phyloP scores from a whole-genome alignment of 1,140 invertebrate species.

The Scaptomyza graminum region DNA sequence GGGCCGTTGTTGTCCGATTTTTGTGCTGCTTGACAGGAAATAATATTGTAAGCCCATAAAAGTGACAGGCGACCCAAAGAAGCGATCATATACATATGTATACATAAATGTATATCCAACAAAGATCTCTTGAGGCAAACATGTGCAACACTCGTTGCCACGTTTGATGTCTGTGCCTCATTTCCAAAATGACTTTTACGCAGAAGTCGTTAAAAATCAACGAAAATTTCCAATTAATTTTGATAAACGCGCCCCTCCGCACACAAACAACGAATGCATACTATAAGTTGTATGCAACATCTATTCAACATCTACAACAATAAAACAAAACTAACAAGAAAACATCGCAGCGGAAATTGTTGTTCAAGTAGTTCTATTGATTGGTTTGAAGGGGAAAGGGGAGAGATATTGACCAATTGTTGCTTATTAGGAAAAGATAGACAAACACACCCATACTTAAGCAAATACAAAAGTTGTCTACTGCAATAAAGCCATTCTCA shows the following conservation, averaged over 20 bases:
- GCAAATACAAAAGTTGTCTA: constrained; percentile 31
- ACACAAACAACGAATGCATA: constrained; percentile 24
- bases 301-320: constrained; percentile 10
- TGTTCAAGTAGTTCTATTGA: constrained; percentile 56
- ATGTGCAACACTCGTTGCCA: constrained; percentile 57
- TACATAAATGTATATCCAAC: background rate
- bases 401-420: constrained; percentile 59
- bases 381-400: constrained; percentile 25
- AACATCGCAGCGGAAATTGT: constrained; percentile 66
- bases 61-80: constrained; percentile 57
- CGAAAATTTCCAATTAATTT: constrained; percentile 82
- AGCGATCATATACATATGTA: constrained; percentile 42
- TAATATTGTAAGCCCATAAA: constrained; percentile 78
- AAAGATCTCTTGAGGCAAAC: constrained; percentile 49
- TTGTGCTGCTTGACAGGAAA: constrained; percentile 62
- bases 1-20: constrained; percentile 36
- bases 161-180: constrained; percentile 62
- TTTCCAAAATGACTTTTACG: constrained; percentile 71
- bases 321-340: constrained; percentile 25
- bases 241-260: constrained; percentile 68
- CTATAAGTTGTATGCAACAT: too few relatives aligned
- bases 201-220: constrained; percentile 82
- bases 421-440: constrained; percentile 73
- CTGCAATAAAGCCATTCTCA: constrained; percentile 65
- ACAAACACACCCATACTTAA: constrained; percentile 27